Percentiles rank a stretch among this genome's conserved stretches.
These are phyloP conservation scores for Falcunculus frontatus DNA, from an alignment of 2,113 vertebrate genomes.

Conservation along the genomic window DNA sequence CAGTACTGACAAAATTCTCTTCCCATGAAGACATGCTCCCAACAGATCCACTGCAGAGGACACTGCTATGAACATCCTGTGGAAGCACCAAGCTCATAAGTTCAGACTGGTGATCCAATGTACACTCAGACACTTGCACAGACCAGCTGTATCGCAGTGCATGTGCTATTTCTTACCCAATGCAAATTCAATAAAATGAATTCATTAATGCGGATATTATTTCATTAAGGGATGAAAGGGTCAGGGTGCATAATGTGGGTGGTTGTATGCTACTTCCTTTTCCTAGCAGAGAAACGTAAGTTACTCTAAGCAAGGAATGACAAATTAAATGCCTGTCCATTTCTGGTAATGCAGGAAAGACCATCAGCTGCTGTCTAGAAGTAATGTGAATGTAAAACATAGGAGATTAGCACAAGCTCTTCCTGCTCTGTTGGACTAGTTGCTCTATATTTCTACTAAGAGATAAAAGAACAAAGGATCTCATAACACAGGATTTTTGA, in stretches of 20 bases:
- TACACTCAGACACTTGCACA: accelerated
- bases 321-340: not conserved
- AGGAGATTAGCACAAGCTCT: conserved; percentile 1
- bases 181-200: not conserved
- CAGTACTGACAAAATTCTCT: not conserved
- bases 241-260: not conserved
- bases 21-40: not conserved
- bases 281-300: not conserved
- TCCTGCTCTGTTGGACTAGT: not conserved
- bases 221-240: not conserved
- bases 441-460: not conserved
- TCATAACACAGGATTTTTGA: not conserved
- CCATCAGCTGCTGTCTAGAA: not conserved
- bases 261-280: not conserved
- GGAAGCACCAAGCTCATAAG: not conserved
- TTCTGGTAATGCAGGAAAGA: not conserved
- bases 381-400: not conserved
- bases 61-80: not conserved
- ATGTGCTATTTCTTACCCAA: not conserved
- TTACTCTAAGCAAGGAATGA: not conserved
- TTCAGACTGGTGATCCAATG: not conserved
- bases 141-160: not conserved
- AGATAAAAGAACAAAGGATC: conserved; percentile 29
- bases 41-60: not conserved
- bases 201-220: not conserved